Base-by-base conservation (phyloP, 2,888 invertebrate species). In the Coronaproctus castanopsis region DNA sequence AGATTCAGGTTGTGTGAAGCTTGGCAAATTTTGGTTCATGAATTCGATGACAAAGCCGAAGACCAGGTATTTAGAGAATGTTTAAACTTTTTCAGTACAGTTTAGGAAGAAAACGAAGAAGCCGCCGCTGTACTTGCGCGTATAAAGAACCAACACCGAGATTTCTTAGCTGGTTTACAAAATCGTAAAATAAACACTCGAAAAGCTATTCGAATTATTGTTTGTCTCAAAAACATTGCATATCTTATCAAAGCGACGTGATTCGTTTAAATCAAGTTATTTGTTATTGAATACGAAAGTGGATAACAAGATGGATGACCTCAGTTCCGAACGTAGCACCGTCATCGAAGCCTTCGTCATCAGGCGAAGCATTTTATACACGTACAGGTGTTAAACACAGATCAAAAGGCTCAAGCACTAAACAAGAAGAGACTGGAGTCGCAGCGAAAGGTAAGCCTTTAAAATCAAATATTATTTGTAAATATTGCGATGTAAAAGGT, bases 191-290 rank as follows among this genome's bases (percentile, higher is more conserved):
- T 55, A 24, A 55, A 55, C 19, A 1, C 20, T 55, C 18, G 55
- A 54, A 14, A 5, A 36, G n/a, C 19, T 55, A 1, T 21, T 55
- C 3, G 36, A 55, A n/a, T 10, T 55, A 24, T 50, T 62, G 19
- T 62, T 60, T 49, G 62, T 60, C 2, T 55, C 60, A 24, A 57
- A 62, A 60, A 52, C 60, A 21, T 19, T 62, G 1, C 60, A 62
- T 54, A 60, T 62, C n/a, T 20, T 62, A 3, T 57, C 62, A 2
- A 57, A 57, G 50, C n/a, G n/a, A n/a, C n/a, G n/a, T n/a, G n/a
- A n/a, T n/a, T n/a, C n/a, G 2, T 62, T 62, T 52, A 54, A 62
- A 60, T 60, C 62, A 22, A 60, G 62, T 57, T 60, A 62, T 51
- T 52, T 60, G 20, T 51, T 60, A 1, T 51, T 60, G 57, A 62